A percentile compares a stretch with the other conserved stretches of the same genome.
These are phyloP conservation scores for Entosphenus tridentatus DNA, from an alignment of 2,113 vertebrate genomes.

Conservation along the genomic window DNA sequence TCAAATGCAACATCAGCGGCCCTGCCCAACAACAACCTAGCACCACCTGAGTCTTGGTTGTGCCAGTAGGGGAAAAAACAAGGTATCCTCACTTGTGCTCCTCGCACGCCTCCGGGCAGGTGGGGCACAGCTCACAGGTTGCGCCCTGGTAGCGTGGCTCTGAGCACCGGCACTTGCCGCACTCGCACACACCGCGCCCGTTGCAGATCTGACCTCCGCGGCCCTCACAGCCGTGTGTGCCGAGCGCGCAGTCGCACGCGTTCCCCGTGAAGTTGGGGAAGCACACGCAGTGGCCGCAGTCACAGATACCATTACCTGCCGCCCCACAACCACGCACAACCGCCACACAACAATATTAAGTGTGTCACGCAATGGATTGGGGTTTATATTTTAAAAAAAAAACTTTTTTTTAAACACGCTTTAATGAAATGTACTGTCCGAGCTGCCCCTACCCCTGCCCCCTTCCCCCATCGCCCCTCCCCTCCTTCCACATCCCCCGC, in stretches of 20 bases:
- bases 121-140: conserved; percentile 77
- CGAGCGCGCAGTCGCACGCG: conserved; percentile 67
- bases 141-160: conserved; percentile 70
- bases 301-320: conserved; percentile 63
- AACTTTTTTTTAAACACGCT: too few relatives aligned
- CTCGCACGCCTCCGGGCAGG: conserved; percentile 61
- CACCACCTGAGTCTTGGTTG: too few relatives aligned
- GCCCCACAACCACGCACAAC: too few relatives aligned
- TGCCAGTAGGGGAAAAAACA: neutral
- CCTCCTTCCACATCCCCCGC: too few relatives aligned
- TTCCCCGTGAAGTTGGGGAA: conserved; percentile 73
- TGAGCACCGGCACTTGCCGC: conserved; percentile 63
- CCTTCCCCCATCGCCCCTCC: too few relatives aligned
- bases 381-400: too few relatives aligned
- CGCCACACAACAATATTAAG: too few relatives aligned
- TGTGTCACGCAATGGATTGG: too few relatives aligned
- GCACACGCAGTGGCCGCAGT: conserved; percentile 64
- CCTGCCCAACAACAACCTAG: too few relatives aligned
- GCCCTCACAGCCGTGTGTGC: conserved; percentile 40
- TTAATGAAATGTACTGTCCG: too few relatives aligned
- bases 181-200: conserved; percentile 56
- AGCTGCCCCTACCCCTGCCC: too few relatives aligned
- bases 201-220: conserved; percentile 69
- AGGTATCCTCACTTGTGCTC: conserved; percentile 58
- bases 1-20: too few relatives aligned